Conservation (phyloP, 2,888 invertebrate species). For the Stenodera caucasica region DNA sequence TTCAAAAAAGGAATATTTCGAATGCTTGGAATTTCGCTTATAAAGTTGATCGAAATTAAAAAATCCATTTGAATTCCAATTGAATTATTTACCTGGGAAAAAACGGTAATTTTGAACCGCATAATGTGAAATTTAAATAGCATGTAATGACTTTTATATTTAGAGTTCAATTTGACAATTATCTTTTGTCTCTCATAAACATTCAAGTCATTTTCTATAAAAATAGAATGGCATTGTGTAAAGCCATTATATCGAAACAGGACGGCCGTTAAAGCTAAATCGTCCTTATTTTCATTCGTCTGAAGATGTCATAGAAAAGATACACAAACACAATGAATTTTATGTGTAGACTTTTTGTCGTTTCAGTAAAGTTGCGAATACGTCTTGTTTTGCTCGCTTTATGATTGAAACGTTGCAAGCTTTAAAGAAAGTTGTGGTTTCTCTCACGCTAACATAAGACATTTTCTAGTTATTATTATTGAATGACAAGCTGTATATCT, state of each 20-base stretch:
- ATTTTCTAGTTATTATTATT: background rate
- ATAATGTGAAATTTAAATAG: background rate
- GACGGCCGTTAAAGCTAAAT: background rate
- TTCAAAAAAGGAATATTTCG: too few species aligned
- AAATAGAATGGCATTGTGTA: background rate
- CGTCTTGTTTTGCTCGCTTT: constrained; percentile 6
- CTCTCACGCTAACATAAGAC: constrained; percentile 11
- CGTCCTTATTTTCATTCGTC: background rate
- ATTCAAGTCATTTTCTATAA: background rate
- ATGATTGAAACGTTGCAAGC: constrained; percentile 24
- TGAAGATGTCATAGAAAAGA: background rate
- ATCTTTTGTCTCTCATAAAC: background rate
- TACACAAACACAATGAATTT: background rate
- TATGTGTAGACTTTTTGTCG: background rate
- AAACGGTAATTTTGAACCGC: too few species aligned
- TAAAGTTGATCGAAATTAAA: too few species aligned
- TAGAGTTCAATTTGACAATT: background rate
- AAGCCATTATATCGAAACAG: constrained; percentile 2
- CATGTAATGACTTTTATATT: background rate
- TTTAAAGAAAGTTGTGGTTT: constrained; percentile 23
- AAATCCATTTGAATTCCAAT: too few species aligned
- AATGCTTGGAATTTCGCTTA: too few species aligned
- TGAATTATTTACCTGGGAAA: too few species aligned
- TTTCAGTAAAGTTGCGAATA: background rate
- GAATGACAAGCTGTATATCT: background rate